phyloP scores from a whole-genome alignment of 2,113 vertebrate genomes.

The Oriolus oriolus region DNA sequence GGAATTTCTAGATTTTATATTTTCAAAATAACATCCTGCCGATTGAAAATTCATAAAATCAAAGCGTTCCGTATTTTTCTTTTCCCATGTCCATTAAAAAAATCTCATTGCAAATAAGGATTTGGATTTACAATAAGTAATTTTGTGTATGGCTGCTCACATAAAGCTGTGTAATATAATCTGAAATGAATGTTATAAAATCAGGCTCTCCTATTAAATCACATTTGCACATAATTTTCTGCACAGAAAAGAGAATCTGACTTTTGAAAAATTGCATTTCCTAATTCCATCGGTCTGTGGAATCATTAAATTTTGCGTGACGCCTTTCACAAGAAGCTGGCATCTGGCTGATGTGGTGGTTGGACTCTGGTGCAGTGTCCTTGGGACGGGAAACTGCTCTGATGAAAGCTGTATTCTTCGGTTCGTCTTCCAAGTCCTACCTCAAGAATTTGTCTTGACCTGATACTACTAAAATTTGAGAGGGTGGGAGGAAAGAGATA shows the following conservation, averaged over 20 bases:
- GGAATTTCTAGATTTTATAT: background rate
- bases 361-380: background rate
- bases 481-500: background rate
- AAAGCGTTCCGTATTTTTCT: background rate
- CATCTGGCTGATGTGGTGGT: background rate
- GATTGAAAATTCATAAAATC: background rate
- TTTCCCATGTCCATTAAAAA: background rate
- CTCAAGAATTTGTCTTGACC: background rate
- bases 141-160: background rate
- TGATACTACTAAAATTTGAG: background rate
- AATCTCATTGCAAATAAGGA: background rate
- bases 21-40: background rate
- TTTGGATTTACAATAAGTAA: background rate
- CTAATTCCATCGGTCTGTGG: background rate
- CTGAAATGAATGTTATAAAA: background rate
- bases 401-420: background rate
- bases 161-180: background rate
- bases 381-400: background rate
- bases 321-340: background rate
- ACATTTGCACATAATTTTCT: background rate
- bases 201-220: background rate
- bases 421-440: background rate
- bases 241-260: background rate
- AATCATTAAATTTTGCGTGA: background rate
- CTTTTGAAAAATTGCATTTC: background rate